Evolutionary conservation across 2,888 invertebrate genomes (phyloP).

Genomic region (Clivina fossor): DNA sequence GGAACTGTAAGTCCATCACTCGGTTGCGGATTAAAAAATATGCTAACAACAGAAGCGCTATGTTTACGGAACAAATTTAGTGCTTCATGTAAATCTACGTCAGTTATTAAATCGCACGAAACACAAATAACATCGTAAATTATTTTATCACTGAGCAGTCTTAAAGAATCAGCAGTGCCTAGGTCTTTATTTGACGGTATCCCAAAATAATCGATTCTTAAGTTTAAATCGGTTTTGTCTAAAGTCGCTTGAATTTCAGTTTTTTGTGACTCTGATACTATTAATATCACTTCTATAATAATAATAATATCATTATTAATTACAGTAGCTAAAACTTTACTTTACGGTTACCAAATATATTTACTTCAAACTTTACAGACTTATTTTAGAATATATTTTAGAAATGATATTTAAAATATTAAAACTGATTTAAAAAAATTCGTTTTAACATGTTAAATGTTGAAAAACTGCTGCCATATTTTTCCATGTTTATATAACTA

Average conservation of each 20-base stretch:
- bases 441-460: background rate
- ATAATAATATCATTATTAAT: slow-evolving; percentile 20
- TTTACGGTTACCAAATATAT: too few relatives aligned
- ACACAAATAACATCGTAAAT: slow-evolving; percentile 82
- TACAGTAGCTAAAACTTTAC: too few relatives aligned
- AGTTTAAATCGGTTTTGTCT: slow-evolving; percentile 72
- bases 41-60: slow-evolving; percentile 77
- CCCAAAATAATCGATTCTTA: slow-evolving; percentile 75
- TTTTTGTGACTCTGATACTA: slow-evolving; percentile 77
- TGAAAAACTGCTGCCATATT: background rate
- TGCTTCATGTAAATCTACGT: slow-evolving; percentile 76
- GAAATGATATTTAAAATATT: too few relatives aligned
- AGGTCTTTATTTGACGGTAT: slow-evolving; percentile 80
- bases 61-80: slow-evolving; percentile 84
- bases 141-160: slow-evolving; percentile 76
- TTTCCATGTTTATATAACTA: too few relatives aligned
- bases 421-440: too few relatives aligned
- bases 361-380: too few relatives aligned
- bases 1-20: slow-evolving; percentile 68
- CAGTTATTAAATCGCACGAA: slow-evolving; percentile 88
- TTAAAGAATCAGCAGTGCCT: slow-evolving; percentile 92
- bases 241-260: slow-evolving; percentile 72
- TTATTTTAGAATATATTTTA: too few relatives aligned
- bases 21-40: slow-evolving; percentile 73
- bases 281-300: slow-evolving; percentile 73